A percentile compares a stretch with the other conserved stretches of the same genome.
phyloP scores from a whole-genome alignment of 2,888 invertebrate species.

The Drosophila putrida region DNA sequence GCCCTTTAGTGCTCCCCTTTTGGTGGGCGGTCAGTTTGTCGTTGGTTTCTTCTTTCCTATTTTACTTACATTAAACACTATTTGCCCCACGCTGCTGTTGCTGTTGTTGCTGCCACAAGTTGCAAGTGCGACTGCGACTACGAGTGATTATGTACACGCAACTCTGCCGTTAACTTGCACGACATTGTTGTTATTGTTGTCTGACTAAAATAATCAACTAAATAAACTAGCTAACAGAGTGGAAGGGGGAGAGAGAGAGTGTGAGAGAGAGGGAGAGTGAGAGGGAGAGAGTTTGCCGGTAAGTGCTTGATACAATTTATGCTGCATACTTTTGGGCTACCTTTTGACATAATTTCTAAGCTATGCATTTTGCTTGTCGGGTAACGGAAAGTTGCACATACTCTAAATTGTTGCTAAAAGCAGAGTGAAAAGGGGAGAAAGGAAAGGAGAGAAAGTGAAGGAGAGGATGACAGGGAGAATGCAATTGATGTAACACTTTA shows the following conservation, averaged over 20 bases:
- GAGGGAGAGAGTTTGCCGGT: not conserved
- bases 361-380: not conserved
- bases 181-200: constrained; percentile 14
- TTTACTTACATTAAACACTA: constrained; percentile 43
- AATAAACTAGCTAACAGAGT: not conserved
- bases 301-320: not conserved
- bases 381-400: not conserved
- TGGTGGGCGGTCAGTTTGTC: constrained; percentile 28
- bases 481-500: too few species aligned
- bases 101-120: not conserved
- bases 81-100: constrained; percentile 20
- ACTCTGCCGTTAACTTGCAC: constrained; percentile 63
- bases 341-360: not conserved
- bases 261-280: not conserved
- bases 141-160: constrained; percentile 75
- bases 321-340: not conserved
- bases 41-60: constrained; percentile 17
- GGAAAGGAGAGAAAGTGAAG: too few species aligned
- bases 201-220: constrained; percentile 15
- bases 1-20: not conserved
- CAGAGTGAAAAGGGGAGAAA: too few species aligned
- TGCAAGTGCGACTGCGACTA: constrained; percentile 59
- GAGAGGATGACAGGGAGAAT: too few species aligned
- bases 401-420: too few species aligned
- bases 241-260: not conserved